Base-by-base conservation (phyloP, 2,888 invertebrate species). In the Odontocerum albicorne region DNA sequence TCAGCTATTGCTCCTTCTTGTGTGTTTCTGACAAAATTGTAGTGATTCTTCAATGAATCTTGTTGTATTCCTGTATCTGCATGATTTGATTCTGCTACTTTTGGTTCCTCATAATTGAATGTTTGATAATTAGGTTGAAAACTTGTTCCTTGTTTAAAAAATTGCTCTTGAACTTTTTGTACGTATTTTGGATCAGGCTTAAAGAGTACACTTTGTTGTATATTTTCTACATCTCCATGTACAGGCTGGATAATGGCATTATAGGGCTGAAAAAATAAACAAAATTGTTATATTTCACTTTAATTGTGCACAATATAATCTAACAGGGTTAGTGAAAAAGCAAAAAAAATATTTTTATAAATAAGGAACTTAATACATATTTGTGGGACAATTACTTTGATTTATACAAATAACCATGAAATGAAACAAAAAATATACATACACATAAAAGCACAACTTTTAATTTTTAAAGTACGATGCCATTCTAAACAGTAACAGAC, bases 121-220 rank as follows among this genome's bases (percentile, higher is more conserved):
- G 70, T 68, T 36, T 67, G 70, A 58, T 77, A 76, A 55, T 75
- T 70, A 54, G 75, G 75, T 58, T 77, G 75, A 1, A 77, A 68
- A 2, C 72, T 66, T 0, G 72, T 73, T 62, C 72, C 73, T 33
- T 75, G 67, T 58, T 76, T 72, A 33, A 73, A 62, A 15, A 75
- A 65, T 58, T 75, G 75, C 27, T 65, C 69, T 64, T 75, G 76
- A 19, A 76, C 65, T 62, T 75, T 76, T 61, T 76, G 76, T 47
- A 80, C 65, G 60, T 72, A 78, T 59, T 68, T 65, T n/a, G 73
- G 73, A 62, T 80, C 79, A 7, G 80, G 74, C 65, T 81, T 79
- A 61, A 80, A 82, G 4, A 82, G 67, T 8, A 72, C 68, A 57
- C 70, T 71, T 2, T 73, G 73, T 53, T 73, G 67, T 7, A 72